phyloP scores from a whole-genome alignment of 1,140 invertebrate species.

The Notospermus geniculatus region DNA sequence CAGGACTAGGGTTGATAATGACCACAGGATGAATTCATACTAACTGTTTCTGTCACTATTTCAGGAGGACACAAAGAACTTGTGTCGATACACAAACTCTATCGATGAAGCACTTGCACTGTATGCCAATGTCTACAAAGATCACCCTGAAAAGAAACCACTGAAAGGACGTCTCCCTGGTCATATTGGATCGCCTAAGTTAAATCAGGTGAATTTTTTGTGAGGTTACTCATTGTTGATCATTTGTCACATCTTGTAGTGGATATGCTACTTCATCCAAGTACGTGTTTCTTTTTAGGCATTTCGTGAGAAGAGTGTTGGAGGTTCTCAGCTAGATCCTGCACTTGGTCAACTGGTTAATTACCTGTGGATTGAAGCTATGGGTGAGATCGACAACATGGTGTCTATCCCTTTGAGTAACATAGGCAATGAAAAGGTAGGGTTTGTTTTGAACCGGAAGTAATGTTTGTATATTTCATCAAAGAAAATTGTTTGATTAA shows the following conservation, averaged over 20 bases:
- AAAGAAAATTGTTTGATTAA: no score
- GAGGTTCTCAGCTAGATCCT: background rate
- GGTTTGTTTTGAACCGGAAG: no score
- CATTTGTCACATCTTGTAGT: no score
- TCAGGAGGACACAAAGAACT: constrained; percentile 12
- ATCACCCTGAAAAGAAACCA: constrained; percentile 25
- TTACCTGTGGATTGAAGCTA: constrained; percentile 48
- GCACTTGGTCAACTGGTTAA: constrained; percentile 30
- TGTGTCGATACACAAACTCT: constrained; percentile 29
- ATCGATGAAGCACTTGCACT: constrained; percentile 37
- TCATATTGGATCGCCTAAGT: constrained; percentile 33
- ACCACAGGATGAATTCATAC: no score
- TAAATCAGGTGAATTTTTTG: constrained; percentile 32
- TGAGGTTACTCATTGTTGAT: no score
- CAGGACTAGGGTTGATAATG: no score
- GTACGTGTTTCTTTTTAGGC: no score
- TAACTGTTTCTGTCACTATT: no score
- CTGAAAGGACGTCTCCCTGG: constrained; percentile 18
- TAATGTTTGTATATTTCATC: no score
- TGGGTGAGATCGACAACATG: constrained; percentile 40
- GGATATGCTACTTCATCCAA: background rate
- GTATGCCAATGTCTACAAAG: constrained; percentile 33
- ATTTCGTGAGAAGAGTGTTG: no score
- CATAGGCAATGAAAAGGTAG: constrained; percentile 33
- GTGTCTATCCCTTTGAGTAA: constrained; percentile 27